phyloP scores from a whole-genome alignment of 2,888 invertebrate species.

The Amiota mariae region DNA sequence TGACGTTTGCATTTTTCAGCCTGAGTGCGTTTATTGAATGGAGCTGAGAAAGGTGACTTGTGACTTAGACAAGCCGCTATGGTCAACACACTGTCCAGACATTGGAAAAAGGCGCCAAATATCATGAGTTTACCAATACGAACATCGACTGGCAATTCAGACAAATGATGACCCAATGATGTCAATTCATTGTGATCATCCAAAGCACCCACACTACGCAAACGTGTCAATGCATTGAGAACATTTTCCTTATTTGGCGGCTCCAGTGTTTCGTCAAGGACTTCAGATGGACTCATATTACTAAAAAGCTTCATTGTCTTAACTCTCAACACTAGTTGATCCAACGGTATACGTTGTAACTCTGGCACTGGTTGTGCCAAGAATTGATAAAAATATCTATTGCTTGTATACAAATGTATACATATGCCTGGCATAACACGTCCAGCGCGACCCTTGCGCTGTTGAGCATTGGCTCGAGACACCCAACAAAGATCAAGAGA shows the following conservation, averaged over 20 bases:
- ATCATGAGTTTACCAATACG: slow-evolving; percentile 94
- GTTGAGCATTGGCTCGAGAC: slow-evolving; percentile 90
- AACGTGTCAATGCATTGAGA: slow-evolving; percentile 79
- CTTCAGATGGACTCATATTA: slow-evolving; percentile 61
- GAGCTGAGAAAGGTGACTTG: slow-evolving; percentile 85
- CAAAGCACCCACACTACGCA: slow-evolving; percentile 86
- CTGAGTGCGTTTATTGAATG: slow-evolving; percentile 82
- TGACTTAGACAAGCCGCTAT: slow-evolving; percentile 89
- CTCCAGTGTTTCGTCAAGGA: slow-evolving; percentile 78
- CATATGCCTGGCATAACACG: slow-evolving; percentile 91
- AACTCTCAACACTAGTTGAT: slow-evolving; percentile 84
- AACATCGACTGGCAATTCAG: slow-evolving; percentile 91
- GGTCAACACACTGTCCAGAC: slow-evolving; percentile 92
- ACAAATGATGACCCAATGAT: slow-evolving; percentile 89
- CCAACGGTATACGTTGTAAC: slow-evolving; percentile 90
- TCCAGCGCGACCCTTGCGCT: slow-evolving; percentile 92
- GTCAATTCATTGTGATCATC: slow-evolving; percentile 84
- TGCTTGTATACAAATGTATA: slow-evolving; percentile 86
- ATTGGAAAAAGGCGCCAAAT: slow-evolving; percentile 92
- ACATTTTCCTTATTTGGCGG: slow-evolving; percentile 82
- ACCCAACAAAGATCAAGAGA: slow-evolving; percentile 92
- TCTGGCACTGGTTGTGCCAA: slow-evolving; percentile 88
- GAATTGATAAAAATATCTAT: slow-evolving; percentile 80
- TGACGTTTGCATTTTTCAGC: slow-evolving; percentile 83
- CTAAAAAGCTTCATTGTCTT: slow-evolving; percentile 77